Percentiles rank a stretch among this genome's conserved stretches.
Evolutionary conservation across 2,797 vertebrate genomes (phyloP).

Genomic region (Diplodus sargus): DNA sequence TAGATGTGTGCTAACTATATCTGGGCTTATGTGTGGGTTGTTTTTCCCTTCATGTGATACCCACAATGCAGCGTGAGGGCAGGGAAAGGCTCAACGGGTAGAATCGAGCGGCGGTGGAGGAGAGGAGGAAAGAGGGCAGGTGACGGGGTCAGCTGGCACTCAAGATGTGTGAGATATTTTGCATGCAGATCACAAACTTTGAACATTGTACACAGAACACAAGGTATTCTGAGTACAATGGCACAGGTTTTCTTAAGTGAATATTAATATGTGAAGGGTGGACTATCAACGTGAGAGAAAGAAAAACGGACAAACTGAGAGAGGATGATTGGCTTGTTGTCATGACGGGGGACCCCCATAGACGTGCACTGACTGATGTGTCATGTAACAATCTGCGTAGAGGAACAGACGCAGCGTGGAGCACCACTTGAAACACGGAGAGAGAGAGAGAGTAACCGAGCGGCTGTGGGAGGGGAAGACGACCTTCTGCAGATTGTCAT

Average conservation of each 20-base stretch:
- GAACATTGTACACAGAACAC: background rate
- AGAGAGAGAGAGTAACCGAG: constrained; percentile 14
- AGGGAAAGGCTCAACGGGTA: constrained; percentile 4
- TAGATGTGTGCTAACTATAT: constrained; percentile 54
- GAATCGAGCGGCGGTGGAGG: constrained; percentile 21
- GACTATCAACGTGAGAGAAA: background rate
- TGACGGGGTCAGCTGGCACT: constrained; percentile 37
- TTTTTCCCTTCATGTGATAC: constrained; percentile 44
- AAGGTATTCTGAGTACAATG: too few relatives aligned
- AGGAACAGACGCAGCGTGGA: constrained; percentile 26
- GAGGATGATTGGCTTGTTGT: background rate
- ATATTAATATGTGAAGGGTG: background rate
- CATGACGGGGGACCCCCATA: background rate
- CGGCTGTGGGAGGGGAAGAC: constrained; percentile 40
- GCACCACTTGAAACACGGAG: constrained; percentile 18
- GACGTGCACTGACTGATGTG: background rate
- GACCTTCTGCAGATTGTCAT: constrained; percentile 22
- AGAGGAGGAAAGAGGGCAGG: constrained; percentile 24
- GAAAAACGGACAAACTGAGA: background rate
- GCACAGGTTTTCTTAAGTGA: background rate
- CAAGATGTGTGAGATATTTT: constrained; percentile 17
- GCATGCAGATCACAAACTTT: background rate
- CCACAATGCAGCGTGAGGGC: constrained; percentile 33
- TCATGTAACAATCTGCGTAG: constrained; percentile 12
- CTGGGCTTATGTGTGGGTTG: constrained; percentile 48